phyloP scores from a whole-genome alignment of 1,140 invertebrate species.

The Cotesia glomerata region DNA sequence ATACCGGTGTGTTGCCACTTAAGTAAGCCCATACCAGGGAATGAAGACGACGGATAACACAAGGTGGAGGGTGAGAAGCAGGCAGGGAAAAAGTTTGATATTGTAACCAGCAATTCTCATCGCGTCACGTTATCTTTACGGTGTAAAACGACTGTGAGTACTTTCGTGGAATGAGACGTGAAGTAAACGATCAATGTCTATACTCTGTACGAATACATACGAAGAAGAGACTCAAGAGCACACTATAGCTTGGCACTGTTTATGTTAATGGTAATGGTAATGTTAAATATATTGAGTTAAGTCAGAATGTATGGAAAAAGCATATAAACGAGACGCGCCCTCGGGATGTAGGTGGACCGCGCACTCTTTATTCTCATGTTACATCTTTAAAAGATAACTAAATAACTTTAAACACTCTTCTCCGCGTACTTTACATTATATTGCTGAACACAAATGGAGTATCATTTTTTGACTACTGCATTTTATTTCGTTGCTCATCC shows the following conservation, averaged over 20 bases:
- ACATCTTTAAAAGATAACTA: background rate
- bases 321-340: conserved; percentile 23
- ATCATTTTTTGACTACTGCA: too few species aligned
- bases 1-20: conserved; percentile 2
- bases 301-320: background rate
- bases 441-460: too few species aligned
- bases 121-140: conserved; percentile 10
- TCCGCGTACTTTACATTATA: background rate
- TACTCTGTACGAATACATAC: background rate
- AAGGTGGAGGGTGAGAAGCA: background rate
- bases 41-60: too few species aligned
- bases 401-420: background rate
- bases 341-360: conserved; percentile 20
- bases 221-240: too few species aligned
- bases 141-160: background rate
- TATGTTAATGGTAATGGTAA: too few species aligned
- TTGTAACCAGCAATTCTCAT: conserved; percentile 6
- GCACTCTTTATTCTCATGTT: background rate
- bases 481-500: too few species aligned
- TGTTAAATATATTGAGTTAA: too few species aligned
- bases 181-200: conserved; percentile 9
- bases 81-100: background rate
- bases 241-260: background rate
- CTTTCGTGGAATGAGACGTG: conserved; percentile 14
- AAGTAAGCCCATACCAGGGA: background rate